Conservation (phyloP, 2,797 vertebrate species). For the Coendou prehensilis region DNA sequence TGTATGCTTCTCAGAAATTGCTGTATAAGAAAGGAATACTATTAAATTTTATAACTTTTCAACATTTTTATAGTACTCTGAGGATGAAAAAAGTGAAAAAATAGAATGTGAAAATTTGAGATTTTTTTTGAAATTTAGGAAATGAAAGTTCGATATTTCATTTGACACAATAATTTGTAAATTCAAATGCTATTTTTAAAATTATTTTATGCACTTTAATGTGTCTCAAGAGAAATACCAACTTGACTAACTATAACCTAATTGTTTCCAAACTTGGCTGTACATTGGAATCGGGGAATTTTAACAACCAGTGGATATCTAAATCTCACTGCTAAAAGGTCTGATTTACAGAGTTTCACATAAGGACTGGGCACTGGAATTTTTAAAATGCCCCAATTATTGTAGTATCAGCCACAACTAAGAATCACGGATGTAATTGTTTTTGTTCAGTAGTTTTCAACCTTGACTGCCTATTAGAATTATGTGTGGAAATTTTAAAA, state of each 20-base stretch:
- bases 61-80: not conserved
- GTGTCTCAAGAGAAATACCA: not conserved
- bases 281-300: not conserved
- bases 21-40: not conserved
- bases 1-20: not conserved
- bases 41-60: not conserved
- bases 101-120: not conserved
- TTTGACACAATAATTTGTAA: not conserved
- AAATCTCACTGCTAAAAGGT: not conserved
- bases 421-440: not conserved
- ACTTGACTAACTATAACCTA: not conserved
- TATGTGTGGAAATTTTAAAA: not conserved
- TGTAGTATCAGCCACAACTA: not conserved
- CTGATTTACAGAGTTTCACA: not conserved
- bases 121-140: slow-evolving; percentile 24
- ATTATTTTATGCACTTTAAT: not conserved
- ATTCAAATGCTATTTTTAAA: not conserved
- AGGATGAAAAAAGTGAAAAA: not conserved
- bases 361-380: not conserved
- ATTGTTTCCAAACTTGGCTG: not conserved
- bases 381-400: not conserved
- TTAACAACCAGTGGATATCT: not conserved
- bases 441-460: slow-evolving; percentile 46
- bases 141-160: slow-evolving; percentile 19
- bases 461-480: not conserved